These are phyloP conservation scores for Hexactinellida sp. DNA, from an alignment of 37 sponge, comb jelly and placozoan species.

Conservation along the genomic window DNA sequence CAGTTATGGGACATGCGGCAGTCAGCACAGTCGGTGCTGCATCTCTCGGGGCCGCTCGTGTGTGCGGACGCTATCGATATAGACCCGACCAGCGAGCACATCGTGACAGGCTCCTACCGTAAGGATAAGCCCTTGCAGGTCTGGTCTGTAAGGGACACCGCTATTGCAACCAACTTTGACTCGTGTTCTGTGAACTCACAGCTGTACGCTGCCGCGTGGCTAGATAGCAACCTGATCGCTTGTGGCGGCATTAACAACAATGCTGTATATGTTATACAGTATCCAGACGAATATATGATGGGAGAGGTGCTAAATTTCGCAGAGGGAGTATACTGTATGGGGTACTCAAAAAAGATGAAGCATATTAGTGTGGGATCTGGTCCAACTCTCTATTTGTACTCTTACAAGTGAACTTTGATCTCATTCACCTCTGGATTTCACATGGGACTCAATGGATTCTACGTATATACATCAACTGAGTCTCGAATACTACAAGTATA, in stretches of 20 bases:
- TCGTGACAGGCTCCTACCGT: neutral
- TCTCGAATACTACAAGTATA: too few relatives aligned
- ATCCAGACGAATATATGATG: neutral
- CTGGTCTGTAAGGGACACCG: neutral
- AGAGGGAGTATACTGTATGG: neutral
- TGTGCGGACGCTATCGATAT: neutral
- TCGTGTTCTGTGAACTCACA: neutral
- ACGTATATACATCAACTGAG: too few relatives aligned
- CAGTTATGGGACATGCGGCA: neutral
- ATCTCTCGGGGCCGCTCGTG: neutral
- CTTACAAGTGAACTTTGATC: neutral
- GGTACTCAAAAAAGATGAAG: neutral
- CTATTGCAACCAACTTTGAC: neutral
- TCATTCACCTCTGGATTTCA: too few relatives aligned
- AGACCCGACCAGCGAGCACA: neutral
- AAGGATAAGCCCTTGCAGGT: neutral
- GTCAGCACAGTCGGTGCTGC: neutral
- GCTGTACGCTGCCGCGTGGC: neutral
- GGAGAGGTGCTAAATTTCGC: neutral
- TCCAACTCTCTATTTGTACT: neutral
- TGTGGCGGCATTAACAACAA: neutral
- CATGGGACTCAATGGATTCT: too few relatives aligned
- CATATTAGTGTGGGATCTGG: neutral
- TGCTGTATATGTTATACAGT: neutral
- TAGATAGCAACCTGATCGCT: constrained; percentile 13